These are phyloP conservation scores for Clavelina lepadiformis DNA, from an alignment of 23 tunicate species.

Conservation along the genomic window DNA sequence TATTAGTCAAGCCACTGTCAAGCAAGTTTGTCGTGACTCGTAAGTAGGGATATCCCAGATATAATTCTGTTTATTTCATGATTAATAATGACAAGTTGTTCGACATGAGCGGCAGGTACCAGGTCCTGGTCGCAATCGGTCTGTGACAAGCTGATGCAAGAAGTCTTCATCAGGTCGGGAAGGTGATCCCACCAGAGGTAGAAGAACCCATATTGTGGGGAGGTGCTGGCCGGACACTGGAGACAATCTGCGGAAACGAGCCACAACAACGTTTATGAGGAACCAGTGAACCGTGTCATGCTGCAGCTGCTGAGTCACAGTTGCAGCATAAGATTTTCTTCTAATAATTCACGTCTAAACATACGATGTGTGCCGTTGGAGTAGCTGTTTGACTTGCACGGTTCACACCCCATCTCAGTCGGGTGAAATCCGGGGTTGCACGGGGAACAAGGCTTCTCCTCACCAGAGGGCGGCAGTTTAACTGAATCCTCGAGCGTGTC, in stretches of 20 bases:
- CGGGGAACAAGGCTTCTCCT: constrained; percentile 49
- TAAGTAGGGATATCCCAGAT: constrained; percentile 1
- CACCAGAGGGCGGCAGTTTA: constrained; percentile 49
- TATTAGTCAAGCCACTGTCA: no score
- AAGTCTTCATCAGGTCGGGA: constrained; percentile 57
- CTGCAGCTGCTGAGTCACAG: neutral
- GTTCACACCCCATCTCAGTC: constrained; percentile 29
- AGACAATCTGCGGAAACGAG: constrained; percentile 33
- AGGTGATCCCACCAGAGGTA: constrained; percentile 67
- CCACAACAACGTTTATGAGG: neutral
- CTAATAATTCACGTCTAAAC: no score
- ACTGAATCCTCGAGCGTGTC: constrained; percentile 30
- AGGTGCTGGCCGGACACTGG: constrained; percentile 70
- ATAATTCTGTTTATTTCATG: neutral
- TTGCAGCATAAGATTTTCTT: neutral
- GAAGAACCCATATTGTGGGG: constrained; percentile 59
- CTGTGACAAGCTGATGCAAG: constrained; percentile 35
- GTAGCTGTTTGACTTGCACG: constrained; percentile 46
- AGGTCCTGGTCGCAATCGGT: constrained; percentile 7
- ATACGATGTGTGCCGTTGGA: constrained; percentile 70
- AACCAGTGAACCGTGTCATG: neutral
- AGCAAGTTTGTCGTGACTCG: neutral
- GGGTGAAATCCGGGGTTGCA: constrained; percentile 77
- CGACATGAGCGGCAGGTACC: no score
- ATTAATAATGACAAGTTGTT: neutral